These are phyloP conservation scores for Digitonthophagus gazella DNA, from an alignment of 2,888 invertebrate species.

Conservation along the genomic window DNA sequence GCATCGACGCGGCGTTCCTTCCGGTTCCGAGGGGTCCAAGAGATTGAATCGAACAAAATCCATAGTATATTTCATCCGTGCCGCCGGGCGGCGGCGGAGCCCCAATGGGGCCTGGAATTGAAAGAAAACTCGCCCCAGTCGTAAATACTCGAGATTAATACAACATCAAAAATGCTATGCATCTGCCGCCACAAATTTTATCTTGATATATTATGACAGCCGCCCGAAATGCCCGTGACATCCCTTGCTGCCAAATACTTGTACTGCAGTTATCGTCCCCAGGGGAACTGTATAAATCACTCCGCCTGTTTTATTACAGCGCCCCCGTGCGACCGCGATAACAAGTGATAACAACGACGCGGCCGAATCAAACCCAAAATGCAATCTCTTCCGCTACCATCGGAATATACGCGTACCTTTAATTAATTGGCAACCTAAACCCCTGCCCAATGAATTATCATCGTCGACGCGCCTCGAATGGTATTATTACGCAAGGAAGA, in stretches of 20 bases:
- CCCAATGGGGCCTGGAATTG: neutral
- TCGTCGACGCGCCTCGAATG: too few species aligned
- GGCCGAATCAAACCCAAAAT: neutral
- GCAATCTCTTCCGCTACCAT: neutral
- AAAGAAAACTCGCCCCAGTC: conserved; percentile 3
- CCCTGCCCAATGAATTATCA: neutral
- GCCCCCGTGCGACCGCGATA: conserved; percentile 25
- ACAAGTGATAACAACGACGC: conserved; percentile 25
- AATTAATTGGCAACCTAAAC: neutral
- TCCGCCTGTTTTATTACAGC: conserved; percentile 27
- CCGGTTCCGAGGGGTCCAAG: neutral
- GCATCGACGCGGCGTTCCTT: neutral
- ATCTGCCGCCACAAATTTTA: conserved; percentile 25
- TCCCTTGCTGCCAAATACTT: conserved; percentile 28
- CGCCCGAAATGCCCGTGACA: conserved; percentile 26
- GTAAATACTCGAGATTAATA: conserved; percentile 25
- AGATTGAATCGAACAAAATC: neutral
- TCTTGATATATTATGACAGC: conserved; percentile 29
- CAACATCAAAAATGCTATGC: conserved; percentile 21
- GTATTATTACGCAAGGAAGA: neutral
- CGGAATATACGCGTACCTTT: neutral
- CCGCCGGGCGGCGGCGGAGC: neutral
- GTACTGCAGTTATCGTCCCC: conserved; percentile 28
- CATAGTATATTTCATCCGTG: neutral
- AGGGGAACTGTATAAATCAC: conserved; percentile 28